Evolutionary conservation across 2,113 vertebrate genomes (phyloP).

Genomic region (Meles meles): DNA sequence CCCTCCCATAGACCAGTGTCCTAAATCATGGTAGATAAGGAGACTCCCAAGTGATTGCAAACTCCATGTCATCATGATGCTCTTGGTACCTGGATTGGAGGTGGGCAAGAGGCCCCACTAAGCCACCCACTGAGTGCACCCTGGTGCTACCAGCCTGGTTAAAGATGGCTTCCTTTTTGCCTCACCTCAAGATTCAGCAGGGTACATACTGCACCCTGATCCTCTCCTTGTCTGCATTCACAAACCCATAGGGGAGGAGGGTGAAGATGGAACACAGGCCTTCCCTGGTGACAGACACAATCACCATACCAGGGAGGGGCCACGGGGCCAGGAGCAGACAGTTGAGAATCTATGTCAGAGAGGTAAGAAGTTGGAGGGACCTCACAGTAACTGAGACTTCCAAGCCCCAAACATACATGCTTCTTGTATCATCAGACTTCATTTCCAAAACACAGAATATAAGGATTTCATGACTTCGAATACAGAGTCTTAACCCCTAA

Average conservation of each 20-base stretch:
- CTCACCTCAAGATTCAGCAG: not conserved
- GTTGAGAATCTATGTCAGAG: not conserved
- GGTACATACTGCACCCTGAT: not conserved
- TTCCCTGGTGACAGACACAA: not conserved
- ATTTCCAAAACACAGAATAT: not conserved
- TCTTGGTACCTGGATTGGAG: not conserved
- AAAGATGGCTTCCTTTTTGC: not conserved
- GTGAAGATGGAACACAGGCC: not conserved
- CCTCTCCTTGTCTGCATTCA: not conserved
- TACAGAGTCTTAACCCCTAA: not conserved
- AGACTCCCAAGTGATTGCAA: not conserved
- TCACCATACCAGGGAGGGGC: not conserved
- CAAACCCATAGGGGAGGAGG: not conserved
- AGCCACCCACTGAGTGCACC: not conserved
- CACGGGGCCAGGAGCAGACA: not conserved
- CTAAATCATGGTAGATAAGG: not conserved
- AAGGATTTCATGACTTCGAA: not conserved
- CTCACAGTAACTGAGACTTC: accelerated
- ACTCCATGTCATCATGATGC: not conserved
- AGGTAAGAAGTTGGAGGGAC: not conserved
- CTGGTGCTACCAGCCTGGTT: not conserved
- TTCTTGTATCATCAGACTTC: not conserved
- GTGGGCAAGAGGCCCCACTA: not conserved
- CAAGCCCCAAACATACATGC: not conserved
- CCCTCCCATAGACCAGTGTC: not conserved